Evolutionary conservation across 2,113 vertebrate species (phyloP).

Genomic region (Phoenicopterus ruber): DNA sequence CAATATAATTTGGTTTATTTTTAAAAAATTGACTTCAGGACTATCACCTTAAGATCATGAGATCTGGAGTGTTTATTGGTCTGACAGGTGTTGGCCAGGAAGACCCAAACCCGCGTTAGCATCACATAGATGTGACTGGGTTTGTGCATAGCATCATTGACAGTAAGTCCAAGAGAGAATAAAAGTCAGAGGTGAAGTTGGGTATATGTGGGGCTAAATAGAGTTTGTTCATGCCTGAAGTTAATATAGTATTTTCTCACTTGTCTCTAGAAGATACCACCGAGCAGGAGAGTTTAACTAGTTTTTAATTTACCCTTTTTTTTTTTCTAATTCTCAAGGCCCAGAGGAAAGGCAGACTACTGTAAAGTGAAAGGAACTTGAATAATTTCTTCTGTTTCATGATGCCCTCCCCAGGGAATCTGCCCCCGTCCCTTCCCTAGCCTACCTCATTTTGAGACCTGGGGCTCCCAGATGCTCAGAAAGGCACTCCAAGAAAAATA

Average conservation of each 20-base stretch:
- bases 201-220: neutral
- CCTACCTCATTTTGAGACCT: neutral
- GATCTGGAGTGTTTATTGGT: neutral
- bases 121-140: rapidly evolving
- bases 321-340: neutral
- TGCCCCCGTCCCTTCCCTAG: neutral
- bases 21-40: neutral
- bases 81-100: neutral
- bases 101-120: neutral
- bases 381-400: neutral
- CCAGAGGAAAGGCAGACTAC: neutral
- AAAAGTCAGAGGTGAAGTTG: neutral
- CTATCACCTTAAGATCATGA: neutral
- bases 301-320: neutral
- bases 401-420: neutral
- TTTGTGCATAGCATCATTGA: neutral
- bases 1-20: neutral
- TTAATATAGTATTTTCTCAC: neutral
- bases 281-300: neutral
- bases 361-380: neutral
- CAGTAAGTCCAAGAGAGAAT: neutral
- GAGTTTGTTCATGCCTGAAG: neutral
- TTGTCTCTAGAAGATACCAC: neutral
- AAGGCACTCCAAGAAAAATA: neutral
- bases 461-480: neutral